Evolutionary conservation across 2,113 vertebrate genomes (phyloP), one percentile per base, ranked within the genome.

Genomic region (Clarias magur): DNA sequence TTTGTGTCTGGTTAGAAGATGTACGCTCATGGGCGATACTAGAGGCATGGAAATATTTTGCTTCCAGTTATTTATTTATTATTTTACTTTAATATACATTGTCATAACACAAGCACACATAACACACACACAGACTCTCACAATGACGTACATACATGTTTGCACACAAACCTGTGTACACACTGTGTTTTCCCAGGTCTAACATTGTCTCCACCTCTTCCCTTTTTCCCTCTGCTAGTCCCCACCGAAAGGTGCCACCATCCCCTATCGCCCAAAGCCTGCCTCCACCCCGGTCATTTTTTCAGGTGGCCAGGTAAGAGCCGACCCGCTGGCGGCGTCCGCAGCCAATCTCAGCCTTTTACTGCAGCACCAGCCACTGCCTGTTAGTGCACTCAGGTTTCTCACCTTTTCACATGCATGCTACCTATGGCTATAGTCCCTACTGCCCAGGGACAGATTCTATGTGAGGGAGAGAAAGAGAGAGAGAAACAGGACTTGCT

Each of bases 301-400:
- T 97, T 98, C 98, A 95, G 98, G 98, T 96, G 98, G 98, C 96
- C 98, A 99, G 98, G 98, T 99, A 98, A 99, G 97, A 96, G 95
- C 96, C 94, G 96, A 97, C 93, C 95, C 95, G 91, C 95, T 96
- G 96, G 97, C 97, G 95, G 98, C 96, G 95, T 96, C 95, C 94
- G 93, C 95, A 96, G 96, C 95, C 95, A 99, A 99, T 97, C 94
- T 96, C 92, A 96, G 94, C 95, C 94, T 96, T 96, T 98, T 96
- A 97, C 95, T 97, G 95, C 96, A 97, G 95, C 95, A 98, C 96
- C 97, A 98, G 97, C 98, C 98, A 97, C 97, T 99, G 97, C 98
- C 98, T 96, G 98, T 99, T 99, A 99, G 98, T 99, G 95, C 97
- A 95, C 96, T 97, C 98, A 99, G 97, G 98, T 99, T 99, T 98